Evolutionary conservation across 2,888 invertebrate species (phyloP), one percentile per base, ranked within the genome.

Genomic region (Apotomis capreana): DNA sequence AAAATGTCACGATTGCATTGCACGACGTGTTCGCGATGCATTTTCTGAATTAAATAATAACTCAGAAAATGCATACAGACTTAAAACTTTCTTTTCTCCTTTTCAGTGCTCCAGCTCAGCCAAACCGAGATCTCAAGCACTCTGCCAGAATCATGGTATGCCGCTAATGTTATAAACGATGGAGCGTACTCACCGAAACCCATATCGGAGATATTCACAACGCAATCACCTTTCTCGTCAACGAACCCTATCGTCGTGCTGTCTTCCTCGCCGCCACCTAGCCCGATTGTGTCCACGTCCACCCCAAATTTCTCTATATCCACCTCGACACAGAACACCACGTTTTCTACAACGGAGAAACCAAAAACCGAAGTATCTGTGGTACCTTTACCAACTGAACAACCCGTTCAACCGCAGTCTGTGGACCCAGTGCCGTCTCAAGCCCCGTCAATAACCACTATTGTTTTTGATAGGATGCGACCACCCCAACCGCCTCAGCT

Each of bases 81-180:
- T 49, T 49, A 49, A 49, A 49, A 9, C 3, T 70, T n/a, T 37
- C 12, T 63, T 54, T 13, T 54, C 40, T 55, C n/a, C 26, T 49
- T 90, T 91, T 49, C 90, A 93, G 92, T 92, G 84, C 85, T 92
- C 85, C 89, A 91, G 87, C 85, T 88, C 84, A 89, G 91, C 83
- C 87, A 85, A 88, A 89, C 90, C 76, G 86, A 90, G 82, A 84
- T 85, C 81, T 79, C 83, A 37, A 83, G 84, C 70, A 81, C 84
- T 63, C 70, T 81, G 74, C 83, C 86, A 75, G 88, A 87, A 79
- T 74, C 82, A 60, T 93, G 92, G 92, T 91, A 88, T 81, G 86
- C 91, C 57, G 91, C 91, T 57, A 92, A 92, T 78, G 84, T 86
- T 15, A 87, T 92, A 78, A 91, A 84, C 77, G 89, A 92, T 73